Evolutionary conservation across 2,113 vertebrate species (phyloP), one percentile per base, ranked within the genome.

Genomic region (Gymnarchus niloticus): DNA sequence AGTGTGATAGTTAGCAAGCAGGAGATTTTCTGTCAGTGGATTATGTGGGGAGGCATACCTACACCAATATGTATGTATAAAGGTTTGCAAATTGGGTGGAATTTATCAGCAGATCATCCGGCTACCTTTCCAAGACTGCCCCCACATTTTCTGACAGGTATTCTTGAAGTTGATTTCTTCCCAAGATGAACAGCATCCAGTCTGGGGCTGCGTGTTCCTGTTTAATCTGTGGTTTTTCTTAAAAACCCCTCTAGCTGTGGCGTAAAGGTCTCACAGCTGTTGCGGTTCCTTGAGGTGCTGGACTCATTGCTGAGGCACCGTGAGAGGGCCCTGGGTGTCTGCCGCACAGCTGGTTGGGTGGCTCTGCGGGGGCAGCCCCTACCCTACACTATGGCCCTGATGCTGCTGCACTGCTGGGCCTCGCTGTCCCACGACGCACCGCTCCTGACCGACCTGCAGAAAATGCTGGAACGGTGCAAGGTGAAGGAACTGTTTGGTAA

Each of bases 351-450:
- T 48, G 88, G 90, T 61, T 89, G 93, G 28, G 92, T 96, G 69
- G 92, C 92, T 0, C 89, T 96, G 28, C 95, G 90, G 0, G 89
- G 94, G 21, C 87, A 90, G 0, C 54, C 93, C 1, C 92, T 97
- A 8, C 96, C 97, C 25, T 91, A 88, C 86, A 89, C 81, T 5
- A 95, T 97, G 0, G 87, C 91, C 9, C 94, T 99, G 19, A 0
- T 93, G 6, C 92, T 98, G 87, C 92, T 99, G 81, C 93, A 94
- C 12, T 95, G 93, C 87, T 99, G 97, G 97, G 95, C 95, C 84
- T 59, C 94, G 19, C 21, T 95, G 0, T 89, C 91, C 65, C 91
- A 78, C 25, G 92, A 96, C 82, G 19, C 61, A 3, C 65, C 85
- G 0, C 92, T 97, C 2, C 93, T 96, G 1, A 86, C 92, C 48